Base-by-base conservation (phyloP, 1,140 invertebrate genomes). In the Drosophila aff. region DNA sequence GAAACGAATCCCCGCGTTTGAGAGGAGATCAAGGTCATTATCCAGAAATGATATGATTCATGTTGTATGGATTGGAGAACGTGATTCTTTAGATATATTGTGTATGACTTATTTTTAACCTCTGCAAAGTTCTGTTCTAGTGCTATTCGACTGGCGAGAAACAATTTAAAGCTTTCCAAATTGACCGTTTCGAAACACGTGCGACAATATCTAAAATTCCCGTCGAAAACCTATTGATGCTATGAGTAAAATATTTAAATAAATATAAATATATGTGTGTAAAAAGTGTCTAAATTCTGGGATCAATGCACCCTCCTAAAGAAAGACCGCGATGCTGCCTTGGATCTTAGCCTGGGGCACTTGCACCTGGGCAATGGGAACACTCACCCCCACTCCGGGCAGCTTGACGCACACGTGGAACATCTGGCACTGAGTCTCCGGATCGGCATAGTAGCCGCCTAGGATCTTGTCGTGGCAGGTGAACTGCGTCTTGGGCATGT, bases 391-490 rank as follows among this genome's bases (percentile, higher is more conserved):
- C 60, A 95, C 94, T 64, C 96, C 96, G 16, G 96, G 95, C 28
- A 97, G 96, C 89, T 96, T 96, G 26, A 97, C 96, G 92, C 97
- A 98, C 52, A 98, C 96, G 91, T 98, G 97, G 93, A 98, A 98
- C 94, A 98, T 96, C 93, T 98, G 97, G 93, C 97, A 98, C 86
- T 97, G 96, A 1, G 97, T 96, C 93, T 98, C 97, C 1, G 96
- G 95, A 93, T 98, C 97, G 15, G 97, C 97, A 92, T 98, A 98
- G 93, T 98, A 98, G 46, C 97, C 97, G 68, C 97, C 97, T 23
- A 97, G 94, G 79, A 97, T 97, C 93, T 98, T 97, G 81, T 97
- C 96, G 69, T 95, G 94, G 93, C 98, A 98, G 75, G 95, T 95
- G 94, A 98, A 98, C 60, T 95, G 95, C 49, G 97, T 98, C 74